Conservation (phyloP, 1,140 invertebrate species). For the Branchinecta lindahli region DNA sequence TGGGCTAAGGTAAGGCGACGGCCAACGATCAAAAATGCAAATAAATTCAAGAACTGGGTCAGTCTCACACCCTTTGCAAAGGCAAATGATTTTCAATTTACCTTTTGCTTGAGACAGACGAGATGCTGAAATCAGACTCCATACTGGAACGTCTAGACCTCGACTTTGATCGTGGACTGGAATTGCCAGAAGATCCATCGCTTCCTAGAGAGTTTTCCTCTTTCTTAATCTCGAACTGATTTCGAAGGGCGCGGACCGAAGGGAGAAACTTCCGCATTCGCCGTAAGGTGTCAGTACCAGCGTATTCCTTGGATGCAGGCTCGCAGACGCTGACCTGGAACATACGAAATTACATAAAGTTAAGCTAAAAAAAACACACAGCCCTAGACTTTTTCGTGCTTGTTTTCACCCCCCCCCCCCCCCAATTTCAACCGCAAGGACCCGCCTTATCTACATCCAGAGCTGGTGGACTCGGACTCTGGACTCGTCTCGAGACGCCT, state of each 20-base stretch:
- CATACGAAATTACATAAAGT: neutral
- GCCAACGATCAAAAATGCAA: too few relatives aligned
- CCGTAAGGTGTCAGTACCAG: slow-evolving; percentile 15
- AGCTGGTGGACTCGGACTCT: too few relatives aligned
- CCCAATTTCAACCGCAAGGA: too few relatives aligned
- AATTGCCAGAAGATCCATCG: neutral
- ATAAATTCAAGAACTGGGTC: too few relatives aligned
- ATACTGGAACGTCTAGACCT: slow-evolving; percentile 10
- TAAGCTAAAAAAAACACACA: neutral
- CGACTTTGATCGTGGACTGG: neutral
- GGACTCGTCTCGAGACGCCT: too few relatives aligned
- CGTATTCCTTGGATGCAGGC: slow-evolving; percentile 1
- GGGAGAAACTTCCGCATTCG: slow-evolving; percentile 25
- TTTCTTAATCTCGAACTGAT: slow-evolving; percentile 26
- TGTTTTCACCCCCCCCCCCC: too few relatives aligned
- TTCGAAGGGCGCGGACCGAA: slow-evolving; percentile 26
- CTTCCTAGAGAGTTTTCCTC: slow-evolving; percentile 7
- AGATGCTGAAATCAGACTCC: neutral
- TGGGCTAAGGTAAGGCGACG: too few relatives aligned
- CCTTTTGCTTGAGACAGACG: neutral
- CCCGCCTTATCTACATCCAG: too few relatives aligned
- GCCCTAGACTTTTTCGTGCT: neutral
- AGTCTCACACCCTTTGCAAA: too few relatives aligned
- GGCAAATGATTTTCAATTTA: neutral
- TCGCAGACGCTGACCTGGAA: slow-evolving; percentile 14